Evolutionary conservation across 2,113 vertebrate genomes (phyloP).

Genomic region (Sinocyclocheilus grahami): DNA sequence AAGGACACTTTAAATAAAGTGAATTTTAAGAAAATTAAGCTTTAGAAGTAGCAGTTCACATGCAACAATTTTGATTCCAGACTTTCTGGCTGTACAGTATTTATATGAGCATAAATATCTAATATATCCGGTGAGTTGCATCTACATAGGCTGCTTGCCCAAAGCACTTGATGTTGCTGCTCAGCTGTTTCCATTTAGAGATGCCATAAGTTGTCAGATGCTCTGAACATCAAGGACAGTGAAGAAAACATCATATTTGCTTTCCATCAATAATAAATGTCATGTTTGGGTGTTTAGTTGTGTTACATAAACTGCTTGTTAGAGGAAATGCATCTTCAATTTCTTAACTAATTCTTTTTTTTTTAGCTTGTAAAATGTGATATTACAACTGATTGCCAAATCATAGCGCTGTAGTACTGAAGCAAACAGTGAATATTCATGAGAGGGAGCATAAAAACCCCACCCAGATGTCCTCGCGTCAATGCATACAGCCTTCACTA

Average conservation of each 20-base stretch:
- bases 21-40: background rate
- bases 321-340: background rate
- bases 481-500: slow-evolving; percentile 38
- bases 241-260: background rate
- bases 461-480: background rate
- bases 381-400: background rate
- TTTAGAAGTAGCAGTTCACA: slow-evolving; percentile 7
- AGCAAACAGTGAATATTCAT: slow-evolving; percentile 31
- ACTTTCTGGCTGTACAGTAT: background rate
- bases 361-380: background rate
- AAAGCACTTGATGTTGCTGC: background rate
- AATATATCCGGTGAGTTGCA: background rate
- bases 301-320: background rate
- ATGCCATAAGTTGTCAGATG: slow-evolving; percentile 2
- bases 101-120: background rate
- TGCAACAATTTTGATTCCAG: background rate
- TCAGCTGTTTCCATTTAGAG: background rate
- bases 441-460: slow-evolving; percentile 32
- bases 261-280: background rate
- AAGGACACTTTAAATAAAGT: too few relatives aligned
- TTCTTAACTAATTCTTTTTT: background rate
- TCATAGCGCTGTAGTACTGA: slow-evolving; percentile 4
- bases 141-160: background rate
- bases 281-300: background rate
- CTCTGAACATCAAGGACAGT: background rate